Base-by-base conservation (phyloP, 2,113 vertebrate genomes). In the Clarias batrachus region DNA sequence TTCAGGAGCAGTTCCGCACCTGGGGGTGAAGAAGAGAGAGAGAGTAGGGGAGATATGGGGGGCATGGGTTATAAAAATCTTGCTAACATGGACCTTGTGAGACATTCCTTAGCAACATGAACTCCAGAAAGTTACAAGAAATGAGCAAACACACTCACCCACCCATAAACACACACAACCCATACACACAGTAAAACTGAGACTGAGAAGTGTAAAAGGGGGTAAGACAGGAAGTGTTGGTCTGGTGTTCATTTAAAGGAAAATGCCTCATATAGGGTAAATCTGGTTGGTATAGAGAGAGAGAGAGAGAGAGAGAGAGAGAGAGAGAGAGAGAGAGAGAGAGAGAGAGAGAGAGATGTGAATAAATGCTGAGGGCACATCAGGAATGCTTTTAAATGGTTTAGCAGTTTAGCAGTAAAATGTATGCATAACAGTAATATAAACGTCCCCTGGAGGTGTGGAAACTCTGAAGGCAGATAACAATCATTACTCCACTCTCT, bases 61-160 rank as follows among this genome's bases (percentile, higher is more conserved):
- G 13, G 66, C 79, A 7, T 3, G 25, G 82, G n/a, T 65, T 54
- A 63, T 90, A 90, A 89, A 89, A 88, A 83, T 87, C 52, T 65
- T 76, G 57, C n/a, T 63, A 82, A 78, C 77, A 65, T 86, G 84
- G 82, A 80, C n/a, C 84, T 88, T 27, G 33, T 86, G 85, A 89
- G 87, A 27, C 85, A 87, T 89, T 88, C 82, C 65, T 33, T 33
- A 65, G 85, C 19, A 85, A 87, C 60, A 73, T 33, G 81, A 89
- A 83, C 59, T 84, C 65, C 78, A 82, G 71, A 89, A 87, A 85
- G 14, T 66, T 80, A 84, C 59, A 54, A 88, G 52, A 79, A 56
- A 73, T 81, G 59, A 70, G 33, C 71, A 30, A 63, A 33, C 9
- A 73, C 21, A 63, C 33, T 78, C 48, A 66, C 82, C 48, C 54